Evolutionary conservation across 2,113 vertebrate species (phyloP), one percentile per base, ranked within the genome.

Genomic region (Ictalurus furcatus): DNA sequence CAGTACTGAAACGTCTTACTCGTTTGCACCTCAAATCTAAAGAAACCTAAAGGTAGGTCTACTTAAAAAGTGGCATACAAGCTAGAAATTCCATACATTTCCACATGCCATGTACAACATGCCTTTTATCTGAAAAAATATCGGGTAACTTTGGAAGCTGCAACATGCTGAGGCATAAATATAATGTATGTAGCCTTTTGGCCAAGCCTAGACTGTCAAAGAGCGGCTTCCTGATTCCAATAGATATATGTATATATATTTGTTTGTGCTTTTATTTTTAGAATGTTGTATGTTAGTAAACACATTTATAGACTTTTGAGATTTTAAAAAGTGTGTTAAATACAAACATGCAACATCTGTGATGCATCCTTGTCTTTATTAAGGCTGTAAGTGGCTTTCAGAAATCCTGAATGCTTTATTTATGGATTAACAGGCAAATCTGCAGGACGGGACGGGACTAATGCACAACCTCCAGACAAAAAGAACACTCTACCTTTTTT

Each of bases 271-370:
- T 90, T 78, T 67, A 34, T 90, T 86, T 90, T 76, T 82, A 44
- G 9, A 34, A 40, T 69, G n/a, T 30, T 79, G 8, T 61, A 79
- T 89, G 61, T 85, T 37, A 73, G 69, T 84, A 83, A 28, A 58
- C 63, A 58, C 25, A 54, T 89, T 91, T 87, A 16, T 87, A 85
- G 6, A 48, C 58, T 87, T 87, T 56, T 79, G 58, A 74, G 56
- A 71, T 65, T 79, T 67, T 19, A n/a, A 84, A 87, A 79, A 86
- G 12, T 65, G 63, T 86, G 87, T 83, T 84, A 88, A 89, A 89
- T 61, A 74, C 71, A 80, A 71, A 56, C 14, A 87, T 59, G 52
- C 52, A 90, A 83, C n/a, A 74, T 61, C 44, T 19, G 17, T 69
- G 25, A 23, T 48, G 21, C 83, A 48, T 89, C 52, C 0, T 23